Conservation (phyloP, 2,888 invertebrate species). For the Stenoptilia bipunctidactyla region DNA sequence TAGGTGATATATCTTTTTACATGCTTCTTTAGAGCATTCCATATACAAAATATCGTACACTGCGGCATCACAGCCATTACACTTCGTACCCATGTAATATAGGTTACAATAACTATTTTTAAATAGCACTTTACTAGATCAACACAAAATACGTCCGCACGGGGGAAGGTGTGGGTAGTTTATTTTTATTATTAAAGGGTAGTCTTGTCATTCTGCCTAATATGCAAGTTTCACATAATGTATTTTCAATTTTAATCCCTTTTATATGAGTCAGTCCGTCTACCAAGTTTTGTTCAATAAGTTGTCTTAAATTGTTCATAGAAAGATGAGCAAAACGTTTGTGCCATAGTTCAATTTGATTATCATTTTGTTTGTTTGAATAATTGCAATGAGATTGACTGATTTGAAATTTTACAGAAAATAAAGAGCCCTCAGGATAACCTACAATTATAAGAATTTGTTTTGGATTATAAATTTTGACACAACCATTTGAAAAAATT, state of each 20-base stretch:
- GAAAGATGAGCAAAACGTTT: slow-evolving; percentile 7
- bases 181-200: too few species aligned
- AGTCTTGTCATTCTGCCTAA: too few species aligned
- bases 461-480: slow-evolving; percentile 7
- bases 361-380: neutral
- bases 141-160: too few species aligned
- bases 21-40: too few species aligned
- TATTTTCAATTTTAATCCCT: slow-evolving; percentile 1
- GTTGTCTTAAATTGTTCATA: slow-evolving; percentile 3
- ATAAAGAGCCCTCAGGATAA: slow-evolving; percentile 1
- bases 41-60: too few species aligned
- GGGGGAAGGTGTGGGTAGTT: too few species aligned
- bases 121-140: too few species aligned
- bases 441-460: slow-evolving; percentile 7
- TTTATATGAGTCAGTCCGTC: neutral
- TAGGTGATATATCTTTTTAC: too few species aligned
- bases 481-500: slow-evolving; percentile 6
- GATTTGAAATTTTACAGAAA: slow-evolving; percentile 1
- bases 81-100: too few species aligned
- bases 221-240: too few species aligned
- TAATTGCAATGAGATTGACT: slow-evolving; percentile 1
- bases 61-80: too few species aligned
- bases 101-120: too few species aligned
- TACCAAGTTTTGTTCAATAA: slow-evolving; percentile 2
- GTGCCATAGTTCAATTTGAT: slow-evolving; percentile 6